Base-by-base conservation (phyloP, 2,113 vertebrate genomes). In the Clarias magur region DNA sequence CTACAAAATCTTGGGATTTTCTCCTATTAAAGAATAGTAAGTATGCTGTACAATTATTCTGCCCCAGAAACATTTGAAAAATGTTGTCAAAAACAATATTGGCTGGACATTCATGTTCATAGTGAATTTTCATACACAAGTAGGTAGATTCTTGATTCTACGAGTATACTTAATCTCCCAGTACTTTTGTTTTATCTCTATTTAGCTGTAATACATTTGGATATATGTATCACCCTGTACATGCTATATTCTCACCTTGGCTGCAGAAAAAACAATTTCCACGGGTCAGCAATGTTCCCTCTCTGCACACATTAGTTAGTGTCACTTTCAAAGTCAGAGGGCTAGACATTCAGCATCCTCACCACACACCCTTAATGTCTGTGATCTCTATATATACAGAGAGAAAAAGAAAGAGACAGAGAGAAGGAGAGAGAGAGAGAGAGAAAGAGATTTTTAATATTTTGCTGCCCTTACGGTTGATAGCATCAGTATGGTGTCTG, bases 321-420 rank as follows among this genome's bases (percentile, higher is more conserved):
- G 76, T 87, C 75, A 13, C 42, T 83, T 72, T 87, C 82, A 92
- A 87, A 91, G 86, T 83, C 79, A 88, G 90, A 88, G 87, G 67
- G 62, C 8, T 16, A 67, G 67, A 57, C n/a, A 89, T 87, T 81
- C 89, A 91, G 88, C 88, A 90, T 82, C 42, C 67, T 83, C 53
- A 80, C 54, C 56, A 80, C 56, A 80, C 56, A 38, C 17, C 27
- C 3, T 79, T 80, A 63, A 25, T 60, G 59, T 60, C 59, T 60
- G 16, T 60, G 17, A 17, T 9, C 9, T 10, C 8, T 30, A 68
- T 68, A 68, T 30, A 34, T 27, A 27, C 42, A 42, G 42, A 42
- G 42, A 42, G 42, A 42, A 42, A 42, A 42, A 42, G 42, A 6
- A 42, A 42, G 42, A 42, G 42, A 42, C 4, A 42, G 42, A 42